A percentile compares a stretch with the other conserved stretches of the same genome.
Conservation (phyloP, 2,113 vertebrate species). For the Cyanocitta stelleri region DNA sequence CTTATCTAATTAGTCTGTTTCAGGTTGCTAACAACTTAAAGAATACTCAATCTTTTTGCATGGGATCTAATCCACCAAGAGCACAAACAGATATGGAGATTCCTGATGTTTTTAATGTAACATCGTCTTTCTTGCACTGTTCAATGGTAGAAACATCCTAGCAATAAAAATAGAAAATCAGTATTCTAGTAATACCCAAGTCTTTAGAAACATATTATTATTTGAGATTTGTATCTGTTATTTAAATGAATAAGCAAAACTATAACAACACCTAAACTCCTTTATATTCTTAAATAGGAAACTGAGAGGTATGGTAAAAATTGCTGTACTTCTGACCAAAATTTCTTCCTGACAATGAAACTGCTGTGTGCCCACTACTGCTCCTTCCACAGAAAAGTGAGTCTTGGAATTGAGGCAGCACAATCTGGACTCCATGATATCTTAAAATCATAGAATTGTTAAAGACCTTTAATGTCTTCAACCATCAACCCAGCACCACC, state of each 20-base stretch:
- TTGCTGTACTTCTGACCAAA: neutral
- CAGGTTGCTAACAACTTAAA: neutral
- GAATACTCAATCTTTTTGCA: neutral
- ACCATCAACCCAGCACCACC: too few species aligned
- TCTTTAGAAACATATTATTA: neutral
- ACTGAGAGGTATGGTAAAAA: neutral
- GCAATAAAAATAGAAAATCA: neutral
- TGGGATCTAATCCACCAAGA: neutral
- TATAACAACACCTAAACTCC: neutral
- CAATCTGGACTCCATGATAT: rapidly evolving
- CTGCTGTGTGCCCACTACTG: neutral
- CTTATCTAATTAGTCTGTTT: neutral
- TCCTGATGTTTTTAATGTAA: neutral
- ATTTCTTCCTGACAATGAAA: neutral
- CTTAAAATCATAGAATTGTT: neutral
- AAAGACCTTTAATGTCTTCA: neutral
- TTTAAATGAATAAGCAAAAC: neutral
- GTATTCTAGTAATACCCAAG: neutral
- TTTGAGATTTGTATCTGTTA: neutral
- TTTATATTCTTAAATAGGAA: neutral
- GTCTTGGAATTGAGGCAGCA: neutral
- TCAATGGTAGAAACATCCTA: neutral
- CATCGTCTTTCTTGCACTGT: neutral
- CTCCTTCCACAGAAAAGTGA: neutral
- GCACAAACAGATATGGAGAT: neutral